Conservation (phyloP, 2,797 vertebrate species). For the Ptychadena robeensis region DNA sequence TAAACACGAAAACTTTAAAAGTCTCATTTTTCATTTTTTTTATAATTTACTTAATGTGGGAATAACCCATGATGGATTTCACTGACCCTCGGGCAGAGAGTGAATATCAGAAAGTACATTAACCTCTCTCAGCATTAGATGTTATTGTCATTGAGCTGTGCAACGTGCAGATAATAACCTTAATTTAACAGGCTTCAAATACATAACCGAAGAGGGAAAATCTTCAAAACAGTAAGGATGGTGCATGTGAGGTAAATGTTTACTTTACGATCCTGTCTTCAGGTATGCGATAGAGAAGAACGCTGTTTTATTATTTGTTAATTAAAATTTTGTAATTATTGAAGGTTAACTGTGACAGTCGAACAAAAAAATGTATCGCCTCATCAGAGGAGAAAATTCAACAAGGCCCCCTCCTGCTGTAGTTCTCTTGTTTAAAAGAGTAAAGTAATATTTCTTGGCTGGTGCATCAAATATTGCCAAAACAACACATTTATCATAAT, state of each 20-base stretch:
- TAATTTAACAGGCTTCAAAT: slow-evolving; percentile 43
- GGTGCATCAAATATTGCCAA: background rate
- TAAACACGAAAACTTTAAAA: background rate
- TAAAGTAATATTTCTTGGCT: slow-evolving; percentile 19
- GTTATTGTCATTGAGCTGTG: slow-evolving; percentile 44
- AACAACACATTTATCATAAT: slow-evolving; percentile 34
- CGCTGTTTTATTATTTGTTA: slow-evolving; percentile 27
- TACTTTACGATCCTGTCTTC: background rate
- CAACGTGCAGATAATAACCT: slow-evolving; percentile 39
- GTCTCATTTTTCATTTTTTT: slow-evolving; percentile 22
- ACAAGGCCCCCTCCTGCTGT: background rate
- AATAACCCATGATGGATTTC: slow-evolving; percentile 39
- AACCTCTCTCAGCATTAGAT: slow-evolving; percentile 46
- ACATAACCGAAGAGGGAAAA: slow-evolving; percentile 17
- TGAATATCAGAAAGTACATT: slow-evolving; percentile 49
- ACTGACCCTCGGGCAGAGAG: slow-evolving; percentile 36
- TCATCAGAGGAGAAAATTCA: slow-evolving; percentile 48
- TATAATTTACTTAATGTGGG: slow-evolving; percentile 31
- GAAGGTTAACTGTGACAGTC: slow-evolving; percentile 50
- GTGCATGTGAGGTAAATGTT: slow-evolving; percentile 18
- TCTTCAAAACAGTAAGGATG: background rate
- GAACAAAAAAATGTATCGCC: slow-evolving; percentile 35
- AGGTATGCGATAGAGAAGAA: background rate
- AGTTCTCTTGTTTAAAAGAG: background rate
- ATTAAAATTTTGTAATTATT: slow-evolving; percentile 49